Percentiles rank a stretch among this genome's conserved stretches.
Conservation (phyloP, 2,888 invertebrate species). For the Globia sparganii region DNA sequence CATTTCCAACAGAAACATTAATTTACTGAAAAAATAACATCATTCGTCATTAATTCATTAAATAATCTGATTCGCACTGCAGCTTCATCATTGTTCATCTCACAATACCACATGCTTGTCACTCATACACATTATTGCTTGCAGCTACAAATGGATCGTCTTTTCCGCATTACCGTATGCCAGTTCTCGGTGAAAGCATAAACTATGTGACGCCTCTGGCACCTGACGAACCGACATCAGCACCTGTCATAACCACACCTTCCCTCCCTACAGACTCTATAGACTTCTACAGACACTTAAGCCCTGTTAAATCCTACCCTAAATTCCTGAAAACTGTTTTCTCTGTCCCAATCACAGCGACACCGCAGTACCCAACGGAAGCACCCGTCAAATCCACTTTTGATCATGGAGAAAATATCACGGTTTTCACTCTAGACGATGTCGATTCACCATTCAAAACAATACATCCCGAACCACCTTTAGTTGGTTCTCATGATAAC, state of each 20-base stretch:
- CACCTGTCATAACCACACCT: conserved; percentile 71
- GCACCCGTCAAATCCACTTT: conserved; percentile 44
- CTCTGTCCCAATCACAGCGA: conserved; percentile 50
- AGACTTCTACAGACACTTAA: conserved; percentile 76
- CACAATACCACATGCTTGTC: conserved; percentile 70
- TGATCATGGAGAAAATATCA: conserved; percentile 73
- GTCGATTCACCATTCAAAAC: conserved; percentile 74
- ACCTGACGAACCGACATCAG: conserved; percentile 68
- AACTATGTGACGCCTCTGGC: conserved; percentile 81
- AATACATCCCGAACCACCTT: conserved; percentile 70
- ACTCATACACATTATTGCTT: conserved; percentile 84
- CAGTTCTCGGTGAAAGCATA: conserved; percentile 69
- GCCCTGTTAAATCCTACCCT: conserved; percentile 75
- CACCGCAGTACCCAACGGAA: conserved; percentile 35
- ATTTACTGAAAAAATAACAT: conserved; percentile 21
- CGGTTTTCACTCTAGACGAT: conserved; percentile 76
- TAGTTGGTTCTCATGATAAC: conserved; percentile 58
- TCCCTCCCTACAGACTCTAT: conserved; percentile 75
- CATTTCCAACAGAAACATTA: conserved; percentile 15
- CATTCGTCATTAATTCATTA: conserved; percentile 24
- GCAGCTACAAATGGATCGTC: conserved; percentile 81
- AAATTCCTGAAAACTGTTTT: conserved; percentile 74
- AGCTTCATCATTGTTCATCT: conserved; percentile 35
- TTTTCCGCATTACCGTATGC: conserved; percentile 74
- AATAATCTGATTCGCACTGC: conserved; percentile 1